Base-by-base conservation (phyloP, 2,888 invertebrate genomes). In the Diarsia brunnea region DNA sequence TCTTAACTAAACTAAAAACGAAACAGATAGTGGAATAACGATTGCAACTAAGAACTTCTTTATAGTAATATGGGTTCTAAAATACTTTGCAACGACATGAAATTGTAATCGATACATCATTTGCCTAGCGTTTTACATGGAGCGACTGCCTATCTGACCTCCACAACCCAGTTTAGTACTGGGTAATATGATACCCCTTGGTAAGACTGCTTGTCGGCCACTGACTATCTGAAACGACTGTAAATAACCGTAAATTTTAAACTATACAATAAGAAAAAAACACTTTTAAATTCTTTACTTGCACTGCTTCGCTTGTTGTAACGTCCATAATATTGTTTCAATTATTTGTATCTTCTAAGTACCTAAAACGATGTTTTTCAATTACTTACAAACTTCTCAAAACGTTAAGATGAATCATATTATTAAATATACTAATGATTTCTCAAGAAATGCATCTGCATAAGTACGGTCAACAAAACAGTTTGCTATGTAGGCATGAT, bases 231-330 rank as follows among this genome's bases (percentile, higher is more conserved):
- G 8, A 8, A 38, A 38, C 38, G 8, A 38, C 1, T 5, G 38
- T 38, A 38, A 38, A 38, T 38, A 38, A 38, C 38, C 8, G 38
- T 38, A 27, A 27, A 27, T 27, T 47, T 12, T 11, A n/a, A 67
- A 16, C 31, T 5, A 51, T 51, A n/a, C n/a, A 31, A 11, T 31
- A 67, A 27, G 4, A 65, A 12, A 27, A 47, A 27, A 27, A 12
- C 12, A 4, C 8, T 45, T 27, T 27, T 4, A 7, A 31, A n/a
- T n/a, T n/a, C n/a, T n/a, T n/a, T 67, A 67, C 55, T 63, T 58
- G 51, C 58, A 82, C 47, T 31, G 78, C 71, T 82, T 71, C 4
- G 63, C 72, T 58, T 80, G 21, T 55, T 81, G n/a, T n/a, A n/a
- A n/a, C n/a, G n/a, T n/a, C n/a, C n/a, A n/a, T n/a, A 21, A 64